Conservation (phyloP, 2,113 vertebrate genomes). For the Lamprotornis superbus region DNA sequence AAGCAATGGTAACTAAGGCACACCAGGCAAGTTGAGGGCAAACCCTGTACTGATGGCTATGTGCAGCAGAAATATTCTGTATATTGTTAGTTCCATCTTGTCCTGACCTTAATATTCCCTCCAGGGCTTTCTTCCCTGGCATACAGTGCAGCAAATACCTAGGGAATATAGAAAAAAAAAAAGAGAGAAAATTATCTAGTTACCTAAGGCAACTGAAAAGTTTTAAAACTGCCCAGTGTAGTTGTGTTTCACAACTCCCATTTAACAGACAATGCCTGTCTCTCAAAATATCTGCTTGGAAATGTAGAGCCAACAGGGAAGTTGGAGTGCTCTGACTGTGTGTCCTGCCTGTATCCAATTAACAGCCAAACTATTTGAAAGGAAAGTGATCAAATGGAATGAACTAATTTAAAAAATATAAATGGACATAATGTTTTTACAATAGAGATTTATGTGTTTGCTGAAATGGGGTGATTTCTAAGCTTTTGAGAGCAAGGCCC, state of each 20-base stretch:
- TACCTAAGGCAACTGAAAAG: conserved; percentile 60
- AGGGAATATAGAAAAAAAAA: conserved; percentile 19
- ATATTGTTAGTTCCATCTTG: conserved; percentile 8
- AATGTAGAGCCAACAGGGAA: conserved; percentile 13
- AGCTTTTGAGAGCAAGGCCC: conserved; percentile 16
- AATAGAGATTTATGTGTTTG: conserved; percentile 2
- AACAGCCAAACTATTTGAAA: conserved; percentile 43
- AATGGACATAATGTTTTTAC: conserved; percentile 22
- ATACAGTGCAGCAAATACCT: conserved; percentile 16
- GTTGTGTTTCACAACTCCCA: conserved; percentile 33
- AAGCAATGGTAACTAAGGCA: conserved; percentile 28
- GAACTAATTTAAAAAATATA: conserved; percentile 27
- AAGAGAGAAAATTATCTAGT: conserved; percentile 16
- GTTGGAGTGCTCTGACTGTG: background rate
- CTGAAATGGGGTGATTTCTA: background rate
- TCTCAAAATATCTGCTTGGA: conserved; percentile 34
- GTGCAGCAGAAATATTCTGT: conserved; percentile 35
- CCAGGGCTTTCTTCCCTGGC: conserved; percentile 46
- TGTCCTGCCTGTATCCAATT: conserved; percentile 47
- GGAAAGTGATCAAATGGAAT: conserved; percentile 55
- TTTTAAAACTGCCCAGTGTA: conserved; percentile 27
- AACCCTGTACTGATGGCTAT: background rate
- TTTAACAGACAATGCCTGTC: conserved; percentile 52
- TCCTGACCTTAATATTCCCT: conserved; percentile 54
- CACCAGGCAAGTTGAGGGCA: background rate